Base-by-base conservation (phyloP, 2,113 vertebrate species). In the Gymnogyps californianus region DNA sequence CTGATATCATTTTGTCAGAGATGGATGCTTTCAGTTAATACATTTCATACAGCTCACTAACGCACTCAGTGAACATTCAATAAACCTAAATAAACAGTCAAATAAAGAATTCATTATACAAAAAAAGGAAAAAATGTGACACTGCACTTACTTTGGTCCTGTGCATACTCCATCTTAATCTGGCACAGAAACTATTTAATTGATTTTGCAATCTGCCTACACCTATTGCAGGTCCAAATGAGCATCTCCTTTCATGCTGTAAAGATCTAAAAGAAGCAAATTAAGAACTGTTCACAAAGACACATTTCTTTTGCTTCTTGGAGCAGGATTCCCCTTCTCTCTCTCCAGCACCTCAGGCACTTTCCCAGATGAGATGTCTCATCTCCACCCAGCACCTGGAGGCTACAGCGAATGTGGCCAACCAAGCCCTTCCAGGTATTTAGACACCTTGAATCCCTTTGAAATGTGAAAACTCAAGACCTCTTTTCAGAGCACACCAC, bases 321-420 rank as follows among this genome's bases (percentile, higher is more conserved):
- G 13, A 87, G 32, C 11, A 93, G 13, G 15, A 38, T 59, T 89
- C 58, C 38, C 18, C 29, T 58, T 83, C 29, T 28, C 5, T 10
- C 44, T 64, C 34, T 69, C 29, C 26, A 81, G 29, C 11, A 32
- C 3, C 19, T 72, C 16, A 10, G 34, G 29, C 4, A 10, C 28
- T 83, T 59, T 59, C 24, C 13, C 42, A 61, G 13, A 61, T 29
- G 55, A 78, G 54, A 64, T 6, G 26, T 24, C n/a, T 95, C 54
- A 47, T 18, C 19, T 84, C 32, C 28, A 49, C 31, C 13, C 22
- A 7, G 2, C 6, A 34, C 55, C n/a, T 6, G 5, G 4, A 13
- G 5, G 4, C 29, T 85, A 21, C 24, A 20, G 34, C 0, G 0
- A 69, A 59, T 54, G 13, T 3, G 13, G 19, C 29, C 14, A 62